Conservation (phyloP, 2,888 invertebrate species). For the Serrognathus titanus region DNA sequence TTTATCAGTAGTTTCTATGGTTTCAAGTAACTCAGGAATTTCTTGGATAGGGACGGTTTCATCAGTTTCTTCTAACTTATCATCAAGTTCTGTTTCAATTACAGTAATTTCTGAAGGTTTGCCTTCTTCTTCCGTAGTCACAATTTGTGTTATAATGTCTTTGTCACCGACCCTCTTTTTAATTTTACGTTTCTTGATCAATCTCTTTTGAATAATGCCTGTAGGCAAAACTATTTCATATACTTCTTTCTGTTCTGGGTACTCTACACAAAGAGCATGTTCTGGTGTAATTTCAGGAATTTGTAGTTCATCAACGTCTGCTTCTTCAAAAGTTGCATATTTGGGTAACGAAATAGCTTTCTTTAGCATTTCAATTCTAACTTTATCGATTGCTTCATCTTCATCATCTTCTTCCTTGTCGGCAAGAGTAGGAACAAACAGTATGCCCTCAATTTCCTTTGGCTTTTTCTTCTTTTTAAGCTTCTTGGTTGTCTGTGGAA, state of each 20-base stretch:
- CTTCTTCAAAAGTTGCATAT: slow-evolving; percentile 26
- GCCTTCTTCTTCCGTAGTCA: slow-evolving; percentile 23
- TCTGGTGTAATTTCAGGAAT: slow-evolving; percentile 17
- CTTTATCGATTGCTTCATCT: slow-evolving; percentile 36
- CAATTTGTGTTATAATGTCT: slow-evolving; percentile 27
- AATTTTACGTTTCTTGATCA: slow-evolving; percentile 33
- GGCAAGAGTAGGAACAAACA: slow-evolving; percentile 41
- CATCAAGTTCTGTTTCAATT: slow-evolving; percentile 31
- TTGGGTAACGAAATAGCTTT: slow-evolving; percentile 34
- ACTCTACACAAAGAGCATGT: slow-evolving; percentile 23
- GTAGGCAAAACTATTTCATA: slow-evolving; percentile 24
- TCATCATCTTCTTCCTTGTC: slow-evolving; percentile 37
- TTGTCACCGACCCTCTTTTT: slow-evolving; percentile 35
- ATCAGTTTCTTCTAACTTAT: slow-evolving; percentile 41
- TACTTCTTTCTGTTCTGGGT: slow-evolving; percentile 27
- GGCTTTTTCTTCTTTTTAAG: slow-evolving; percentile 23
- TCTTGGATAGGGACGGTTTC: slow-evolving; percentile 24
- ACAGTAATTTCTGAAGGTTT: slow-evolving; percentile 30
- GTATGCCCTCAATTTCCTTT: slow-evolving; percentile 30
- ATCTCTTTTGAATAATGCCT: slow-evolving; percentile 23
- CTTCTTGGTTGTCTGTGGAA: neutral
- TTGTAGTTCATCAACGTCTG: slow-evolving; percentile 32
- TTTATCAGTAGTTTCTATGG: slow-evolving; percentile 23
- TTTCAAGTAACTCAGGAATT: slow-evolving; percentile 33
- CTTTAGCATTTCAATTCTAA: slow-evolving; percentile 38